Percentiles rank a stretch among this genome's conserved stretches.
These are phyloP conservation scores for Augochlora pura DNA, from an alignment of 1,140 invertebrate genomes.

Conservation along the genomic window DNA sequence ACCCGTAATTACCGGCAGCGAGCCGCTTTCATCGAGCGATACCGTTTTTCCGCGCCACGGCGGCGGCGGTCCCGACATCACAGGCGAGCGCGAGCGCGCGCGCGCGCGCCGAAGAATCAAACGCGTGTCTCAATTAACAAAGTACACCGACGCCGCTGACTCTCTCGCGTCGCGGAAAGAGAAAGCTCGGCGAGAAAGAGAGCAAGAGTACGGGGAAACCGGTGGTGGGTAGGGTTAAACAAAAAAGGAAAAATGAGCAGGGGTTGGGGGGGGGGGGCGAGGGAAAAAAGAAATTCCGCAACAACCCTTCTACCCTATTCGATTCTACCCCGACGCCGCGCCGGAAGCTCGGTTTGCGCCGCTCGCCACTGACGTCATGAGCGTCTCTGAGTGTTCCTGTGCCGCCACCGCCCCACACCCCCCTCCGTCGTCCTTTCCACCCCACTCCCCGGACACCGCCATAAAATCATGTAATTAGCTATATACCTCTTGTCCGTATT, in stretches of 20 bases:
- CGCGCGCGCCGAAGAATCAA: background rate
- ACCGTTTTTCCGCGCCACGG: background rate
- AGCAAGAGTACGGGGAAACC: background rate
- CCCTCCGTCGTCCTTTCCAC: background rate
- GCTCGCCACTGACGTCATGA: constrained; percentile 50
- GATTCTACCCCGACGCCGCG: constrained; percentile 19
- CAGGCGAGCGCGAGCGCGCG: background rate
- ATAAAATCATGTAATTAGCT: constrained; percentile 76
- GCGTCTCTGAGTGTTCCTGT: constrained; percentile 55
- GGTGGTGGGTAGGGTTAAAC: too few relatives aligned
- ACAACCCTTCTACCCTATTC: constrained; percentile 30
- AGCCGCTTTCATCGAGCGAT: background rate
- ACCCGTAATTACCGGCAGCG: background rate
- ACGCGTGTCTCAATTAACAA: constrained; percentile 35
- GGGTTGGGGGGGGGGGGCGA: background rate
- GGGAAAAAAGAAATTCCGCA: background rate
- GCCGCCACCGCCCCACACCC: constrained; percentile 20
- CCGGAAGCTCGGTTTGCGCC: constrained; percentile 23
- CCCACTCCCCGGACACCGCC: constrained; percentile 43
- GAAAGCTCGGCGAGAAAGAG: too few relatives aligned
- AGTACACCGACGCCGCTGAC: background rate
- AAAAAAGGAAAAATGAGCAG: background rate
- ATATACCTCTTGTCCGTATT: constrained; percentile 73
- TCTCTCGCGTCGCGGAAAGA: background rate
- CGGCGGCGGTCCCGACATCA: background rate